phyloP scores from a whole-genome alignment of 2,797 vertebrate genomes.

The Tapirus indicus region DNA sequence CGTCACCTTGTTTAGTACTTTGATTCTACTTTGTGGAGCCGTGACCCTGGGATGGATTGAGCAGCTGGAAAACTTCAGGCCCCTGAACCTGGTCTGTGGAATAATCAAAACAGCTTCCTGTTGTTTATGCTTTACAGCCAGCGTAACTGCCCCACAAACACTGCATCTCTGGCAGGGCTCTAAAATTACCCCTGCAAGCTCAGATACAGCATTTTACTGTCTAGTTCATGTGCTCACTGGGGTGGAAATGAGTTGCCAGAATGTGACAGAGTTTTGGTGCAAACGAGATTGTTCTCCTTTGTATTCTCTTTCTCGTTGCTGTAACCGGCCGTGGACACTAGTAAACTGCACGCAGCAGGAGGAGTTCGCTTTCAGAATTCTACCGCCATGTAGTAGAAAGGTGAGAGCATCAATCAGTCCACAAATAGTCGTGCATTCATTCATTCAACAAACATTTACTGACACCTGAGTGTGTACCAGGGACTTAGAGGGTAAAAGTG shows the following conservation, averaged over 20 bases:
- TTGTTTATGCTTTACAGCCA: slow-evolving; percentile 1
- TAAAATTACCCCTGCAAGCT: slow-evolving; percentile 28
- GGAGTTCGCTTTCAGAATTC: background rate
- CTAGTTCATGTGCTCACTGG: slow-evolving; percentile 13
- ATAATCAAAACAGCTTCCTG: slow-evolving; percentile 32
- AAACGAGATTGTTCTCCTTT: background rate
- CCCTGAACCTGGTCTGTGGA: slow-evolving; percentile 37
- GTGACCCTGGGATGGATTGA: background rate
- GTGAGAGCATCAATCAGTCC: background rate
- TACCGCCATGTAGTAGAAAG: background rate
- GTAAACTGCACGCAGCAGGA: background rate
- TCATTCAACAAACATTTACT: background rate
- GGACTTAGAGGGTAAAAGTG: background rate
- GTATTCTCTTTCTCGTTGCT: background rate
- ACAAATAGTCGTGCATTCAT: background rate
- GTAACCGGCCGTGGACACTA: background rate
- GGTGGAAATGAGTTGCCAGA: slow-evolving; percentile 50
- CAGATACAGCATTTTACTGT: slow-evolving; percentile 60
- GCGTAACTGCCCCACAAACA: background rate
- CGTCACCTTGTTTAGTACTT: slow-evolving; percentile 1
- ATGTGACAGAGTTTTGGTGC: slow-evolving; percentile 41
- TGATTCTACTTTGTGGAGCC: background rate
- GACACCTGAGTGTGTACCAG: background rate
- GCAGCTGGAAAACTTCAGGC: background rate
- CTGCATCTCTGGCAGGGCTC: slow-evolving; percentile 5